Percentiles rank a stretch among this genome's conserved stretches.
Evolutionary conservation across 2,113 vertebrate genomes (phyloP).

Genomic region (Scortum barcoo): DNA sequence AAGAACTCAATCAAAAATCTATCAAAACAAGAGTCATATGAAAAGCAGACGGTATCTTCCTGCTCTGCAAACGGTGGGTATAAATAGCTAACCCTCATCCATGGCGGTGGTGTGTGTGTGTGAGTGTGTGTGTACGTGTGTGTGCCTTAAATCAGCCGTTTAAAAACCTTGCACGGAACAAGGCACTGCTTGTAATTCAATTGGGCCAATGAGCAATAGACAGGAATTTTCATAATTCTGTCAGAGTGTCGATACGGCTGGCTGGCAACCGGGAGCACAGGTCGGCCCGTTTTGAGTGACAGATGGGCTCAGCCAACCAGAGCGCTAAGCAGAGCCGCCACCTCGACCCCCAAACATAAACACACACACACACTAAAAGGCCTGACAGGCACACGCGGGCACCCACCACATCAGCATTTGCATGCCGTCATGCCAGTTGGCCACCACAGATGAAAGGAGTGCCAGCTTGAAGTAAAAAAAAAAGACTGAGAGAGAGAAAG

Average conservation of each 20-base stretch:
- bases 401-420: conserved; percentile 82
- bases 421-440: conserved; percentile 8
- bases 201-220: conserved; percentile 88
- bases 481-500: neutral
- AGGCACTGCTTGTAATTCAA: conserved; percentile 84
- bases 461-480: conserved; percentile 8
- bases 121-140: neutral
- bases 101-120: conserved; percentile 18
- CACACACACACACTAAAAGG: conserved; percentile 78
- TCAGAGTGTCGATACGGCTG: conserved; percentile 82
- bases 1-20: conserved; percentile 76
- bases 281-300: conserved; percentile 89
- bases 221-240: conserved; percentile 90
- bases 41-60: conserved; percentile 68
- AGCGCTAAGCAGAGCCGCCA: conserved; percentile 86
- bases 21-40: conserved; percentile 65
- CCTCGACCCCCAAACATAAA: conserved; percentile 61
- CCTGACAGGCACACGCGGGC: conserved; percentile 86
- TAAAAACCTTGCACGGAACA: conserved; percentile 66
- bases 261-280: conserved; percentile 84
- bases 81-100: conserved; percentile 52
- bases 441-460: conserved; percentile 5
- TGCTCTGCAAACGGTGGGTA: conserved; percentile 53
- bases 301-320: conserved; percentile 93
- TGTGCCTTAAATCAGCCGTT: conserved; percentile 69